Conservation (phyloP, 2,113 vertebrate species). For the Petrocephalus microphthalmus region DNA sequence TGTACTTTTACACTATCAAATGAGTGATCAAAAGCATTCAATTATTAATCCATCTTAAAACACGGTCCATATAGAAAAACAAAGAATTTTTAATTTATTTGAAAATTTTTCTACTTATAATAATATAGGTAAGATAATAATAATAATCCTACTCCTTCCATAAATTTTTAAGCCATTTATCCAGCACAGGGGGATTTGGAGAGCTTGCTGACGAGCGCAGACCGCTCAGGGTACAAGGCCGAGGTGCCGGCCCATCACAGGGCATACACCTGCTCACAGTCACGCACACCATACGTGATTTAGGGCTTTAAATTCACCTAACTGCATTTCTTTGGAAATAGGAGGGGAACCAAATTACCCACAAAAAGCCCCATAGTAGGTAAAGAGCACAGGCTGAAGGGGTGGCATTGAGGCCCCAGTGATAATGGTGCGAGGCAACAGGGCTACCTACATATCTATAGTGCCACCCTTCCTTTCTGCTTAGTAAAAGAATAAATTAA, state of each 20-base stretch:
- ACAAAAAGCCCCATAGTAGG: background rate
- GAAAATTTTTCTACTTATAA: background rate
- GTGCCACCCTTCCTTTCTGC: background rate
- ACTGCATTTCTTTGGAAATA: background rate
- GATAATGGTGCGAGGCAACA: background rate
- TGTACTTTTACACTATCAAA: background rate
- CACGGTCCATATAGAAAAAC: too few relatives aligned
- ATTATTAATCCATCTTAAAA: background rate
- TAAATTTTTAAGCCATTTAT: background rate
- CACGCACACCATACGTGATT: background rate
- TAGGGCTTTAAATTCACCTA: background rate
- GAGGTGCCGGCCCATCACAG: background rate
- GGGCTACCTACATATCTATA: background rate
- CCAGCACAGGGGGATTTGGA: background rate
- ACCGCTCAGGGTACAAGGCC: background rate
- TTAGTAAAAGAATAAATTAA: background rate
- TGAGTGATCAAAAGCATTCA: background rate
- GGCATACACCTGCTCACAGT: background rate
- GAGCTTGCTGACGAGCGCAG: background rate
- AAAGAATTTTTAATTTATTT: background rate
- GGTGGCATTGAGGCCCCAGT: background rate
- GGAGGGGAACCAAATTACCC: background rate
- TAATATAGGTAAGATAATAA: background rate
- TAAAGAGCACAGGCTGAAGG: background rate
- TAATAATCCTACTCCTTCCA: background rate